phyloP scores from a whole-genome alignment of 64 coral and sea anemone genomes.

The Astreopora myriophthalma region DNA sequence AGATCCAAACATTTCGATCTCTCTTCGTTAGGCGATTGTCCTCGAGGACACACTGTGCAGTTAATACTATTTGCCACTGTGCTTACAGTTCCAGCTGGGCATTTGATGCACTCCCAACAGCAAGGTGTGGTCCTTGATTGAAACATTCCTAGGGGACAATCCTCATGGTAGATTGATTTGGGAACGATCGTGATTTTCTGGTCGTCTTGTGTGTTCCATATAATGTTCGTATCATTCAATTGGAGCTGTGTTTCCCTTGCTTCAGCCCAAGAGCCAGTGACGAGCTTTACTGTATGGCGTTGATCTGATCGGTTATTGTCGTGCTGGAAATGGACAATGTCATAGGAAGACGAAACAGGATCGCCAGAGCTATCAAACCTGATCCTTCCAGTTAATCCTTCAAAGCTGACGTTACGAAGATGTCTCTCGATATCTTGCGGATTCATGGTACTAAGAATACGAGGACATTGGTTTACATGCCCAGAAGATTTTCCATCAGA shows the following conservation, averaged over 20 bases:
- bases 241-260: not conserved
- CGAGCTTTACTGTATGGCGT: not conserved
- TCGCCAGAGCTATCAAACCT: conserved; percentile 24
- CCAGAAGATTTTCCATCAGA: too few species aligned
- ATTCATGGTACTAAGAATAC: not conserved
- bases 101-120: conserved; percentile 38
- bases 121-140: conserved; percentile 17
- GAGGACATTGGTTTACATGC: not conserved
- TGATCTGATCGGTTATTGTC: not conserved
- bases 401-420: not conserved
- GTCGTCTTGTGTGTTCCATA: not conserved
- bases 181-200: not conserved
- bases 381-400: conserved; percentile 19
- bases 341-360: conserved; percentile 26
- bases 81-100: conserved; percentile 7
- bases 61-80: not conserved
- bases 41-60: conserved; percentile 16
- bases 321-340: conserved; percentile 7
- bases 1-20: conserved; percentile 27
- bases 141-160: not conserved
- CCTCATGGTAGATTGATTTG: conserved; percentile 7
- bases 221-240: not conserved
- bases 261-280: not conserved
- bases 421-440: not conserved
- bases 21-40: not conserved